Percentiles rank a stretch among this genome's conserved stretches.
Conservation (phyloP, 2,113 vertebrate genomes). For the Hydrochoerus hydrochaeris region DNA sequence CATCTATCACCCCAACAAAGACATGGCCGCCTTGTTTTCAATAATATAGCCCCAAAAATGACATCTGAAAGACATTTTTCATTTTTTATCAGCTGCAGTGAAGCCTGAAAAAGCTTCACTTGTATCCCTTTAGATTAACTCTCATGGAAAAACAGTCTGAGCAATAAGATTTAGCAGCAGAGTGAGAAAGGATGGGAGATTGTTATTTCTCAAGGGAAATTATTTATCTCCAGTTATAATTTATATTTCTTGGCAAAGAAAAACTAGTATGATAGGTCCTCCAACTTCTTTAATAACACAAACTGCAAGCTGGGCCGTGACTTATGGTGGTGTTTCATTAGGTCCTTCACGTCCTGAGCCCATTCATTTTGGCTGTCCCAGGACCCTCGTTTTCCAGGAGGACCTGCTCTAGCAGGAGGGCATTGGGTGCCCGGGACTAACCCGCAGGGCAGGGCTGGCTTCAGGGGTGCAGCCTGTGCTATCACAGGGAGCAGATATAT, state of each 20-base stretch:
- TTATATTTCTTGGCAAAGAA: constrained; percentile 34
- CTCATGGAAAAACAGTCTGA: constrained; percentile 18
- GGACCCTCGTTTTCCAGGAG: not conserved
- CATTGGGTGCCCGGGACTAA: not conserved
- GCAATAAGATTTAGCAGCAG: not conserved
- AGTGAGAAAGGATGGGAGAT: not conserved
- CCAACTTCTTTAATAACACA: not conserved
- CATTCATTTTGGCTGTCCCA: not conserved
- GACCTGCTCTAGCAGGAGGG: not conserved
- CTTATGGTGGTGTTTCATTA: not conserved
- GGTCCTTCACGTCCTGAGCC: not conserved
- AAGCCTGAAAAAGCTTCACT: constrained; percentile 27
- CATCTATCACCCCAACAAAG: not conserved
- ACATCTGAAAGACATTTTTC: constrained; percentile 9
- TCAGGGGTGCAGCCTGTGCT: too few relatives aligned
- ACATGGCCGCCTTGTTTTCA: not conserved
- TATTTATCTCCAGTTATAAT: constrained; percentile 38
- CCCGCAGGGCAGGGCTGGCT: not conserved
- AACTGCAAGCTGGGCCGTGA: not conserved
- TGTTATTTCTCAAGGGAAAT: constrained; percentile 58
- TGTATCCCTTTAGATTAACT: not conserved
- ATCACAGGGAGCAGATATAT: not conserved
- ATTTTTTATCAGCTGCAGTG: not conserved
- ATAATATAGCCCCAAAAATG: not conserved
- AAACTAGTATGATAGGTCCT: constrained; percentile 13